Percentiles rank a stretch among this genome's conserved stretches.
Evolutionary conservation across 2,797 vertebrate genomes (phyloP).

Genomic region (Rhinella marina): DNA sequence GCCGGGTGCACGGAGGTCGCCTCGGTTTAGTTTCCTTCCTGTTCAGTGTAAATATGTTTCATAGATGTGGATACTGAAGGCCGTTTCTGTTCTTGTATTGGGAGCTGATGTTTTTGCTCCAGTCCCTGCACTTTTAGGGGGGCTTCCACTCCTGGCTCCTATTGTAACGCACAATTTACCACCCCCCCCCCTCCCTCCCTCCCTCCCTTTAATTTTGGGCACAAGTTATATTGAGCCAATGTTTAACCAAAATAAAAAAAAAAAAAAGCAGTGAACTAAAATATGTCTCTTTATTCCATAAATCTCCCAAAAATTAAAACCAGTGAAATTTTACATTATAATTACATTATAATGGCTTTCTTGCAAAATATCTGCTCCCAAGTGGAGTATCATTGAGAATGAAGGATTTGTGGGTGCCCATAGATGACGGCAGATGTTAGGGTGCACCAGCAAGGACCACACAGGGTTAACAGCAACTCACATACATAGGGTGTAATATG

Average conservation of each 20-base stretch:
- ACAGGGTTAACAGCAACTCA: too few relatives aligned
- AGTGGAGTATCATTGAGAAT: not conserved
- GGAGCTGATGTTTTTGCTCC: not conserved
- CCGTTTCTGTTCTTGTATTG: not conserved
- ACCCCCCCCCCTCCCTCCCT: too few relatives aligned
- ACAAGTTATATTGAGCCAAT: not conserved
- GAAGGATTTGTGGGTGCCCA: not conserved
- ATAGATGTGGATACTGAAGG: conserved; percentile 70
- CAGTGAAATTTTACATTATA: not conserved
- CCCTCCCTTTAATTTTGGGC: not conserved
- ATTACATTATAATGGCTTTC: not conserved
- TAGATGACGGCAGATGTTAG: not conserved
- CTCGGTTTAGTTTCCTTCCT: conserved; percentile 72
- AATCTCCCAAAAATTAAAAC: conserved; percentile 1
- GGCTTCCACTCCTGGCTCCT: not conserved
- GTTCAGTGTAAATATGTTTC: conserved; percentile 79
- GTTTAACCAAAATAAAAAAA: not conserved
- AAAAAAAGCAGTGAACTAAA: not conserved
- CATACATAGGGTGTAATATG: not conserved
- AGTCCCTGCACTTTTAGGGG: not conserved
- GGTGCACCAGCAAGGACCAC: not conserved
- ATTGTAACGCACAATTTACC: not conserved
- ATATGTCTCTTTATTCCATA: not conserved
- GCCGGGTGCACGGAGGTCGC: conserved; percentile 49
- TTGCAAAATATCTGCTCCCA: too few relatives aligned